Conservation (phyloP, 2,113 vertebrate species). For the Scomber colias region DNA sequence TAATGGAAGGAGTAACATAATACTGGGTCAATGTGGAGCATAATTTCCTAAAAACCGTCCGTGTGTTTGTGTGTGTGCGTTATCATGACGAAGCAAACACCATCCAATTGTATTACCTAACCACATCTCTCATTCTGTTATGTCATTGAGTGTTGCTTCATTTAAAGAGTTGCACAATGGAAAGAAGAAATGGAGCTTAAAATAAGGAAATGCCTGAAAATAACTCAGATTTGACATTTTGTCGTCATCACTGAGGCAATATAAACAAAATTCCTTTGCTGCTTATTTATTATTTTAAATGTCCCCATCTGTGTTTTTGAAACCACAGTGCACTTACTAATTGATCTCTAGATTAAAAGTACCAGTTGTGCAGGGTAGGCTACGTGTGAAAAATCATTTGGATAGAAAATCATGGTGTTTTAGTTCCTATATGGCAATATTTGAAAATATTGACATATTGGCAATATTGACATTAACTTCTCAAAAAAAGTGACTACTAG, state of each 20-base stretch:
- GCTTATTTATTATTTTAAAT: neutral
- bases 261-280: neutral
- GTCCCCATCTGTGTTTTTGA: neutral
- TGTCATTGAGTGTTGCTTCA: constrained; percentile 51
- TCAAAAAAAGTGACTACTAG: neutral
- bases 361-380: neutral
- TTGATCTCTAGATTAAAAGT: neutral
- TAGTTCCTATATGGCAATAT: neutral
- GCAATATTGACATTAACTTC: no score
- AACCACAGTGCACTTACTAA: neutral
- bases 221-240: neutral
- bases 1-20: constrained; percentile 79
- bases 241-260: neutral
- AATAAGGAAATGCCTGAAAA: constrained; percentile 33
- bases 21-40: constrained; percentile 56
- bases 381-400: neutral
- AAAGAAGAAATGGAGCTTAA: constrained; percentile 15
- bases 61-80: constrained; percentile 28
- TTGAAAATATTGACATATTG: neutral
- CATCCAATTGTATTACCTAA: constrained; percentile 54
- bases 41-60: constrained; percentile 45
- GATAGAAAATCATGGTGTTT: neutral
- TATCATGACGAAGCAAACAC: constrained; percentile 61
- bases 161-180: constrained; percentile 28
- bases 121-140: constrained; percentile 45